Evolutionary conservation across 2,888 invertebrate genomes (phyloP), one percentile per base, ranked within the genome.

Genomic region (Vesta saturnalis): DNA sequence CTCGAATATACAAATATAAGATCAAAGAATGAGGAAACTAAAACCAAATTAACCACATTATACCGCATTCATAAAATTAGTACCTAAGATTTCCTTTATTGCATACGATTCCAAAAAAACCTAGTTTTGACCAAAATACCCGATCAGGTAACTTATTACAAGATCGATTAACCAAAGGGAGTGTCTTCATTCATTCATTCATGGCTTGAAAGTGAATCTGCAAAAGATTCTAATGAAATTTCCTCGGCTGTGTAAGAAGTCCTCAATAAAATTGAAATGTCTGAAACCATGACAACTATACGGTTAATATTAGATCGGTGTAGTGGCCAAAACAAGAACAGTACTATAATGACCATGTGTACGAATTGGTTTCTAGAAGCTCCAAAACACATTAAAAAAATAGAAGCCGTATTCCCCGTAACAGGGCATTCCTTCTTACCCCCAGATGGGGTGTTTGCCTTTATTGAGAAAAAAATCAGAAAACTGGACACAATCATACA

Each of bases 91-190:
- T 23, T 23, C 8, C 8, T 23, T 23, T 3, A 23, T 23, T 23
- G 23, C 23, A 23, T 23, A 23, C 23, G 23, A 23, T 23, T 23
- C 23, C 4, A 23, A 23, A 23, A 23, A 23, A 23, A 23, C 23
- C 23, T 23, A 23, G 23, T 23, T 23, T 18, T 52, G 15, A 12
- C 56, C n/a, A 30, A 67, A 43, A 60, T 69, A 58, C 15, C 39
- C 60, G 35, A 39, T 22, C 47, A 47, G 14, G 14, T 47, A 1
- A n/a, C 47, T 47, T 47, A 47, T 47, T 47, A 47, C 18, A 47
- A 47, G 3, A 8, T 1, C 5, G n/a, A 56, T 35, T 56, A 15
- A 30, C 30, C 4, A 56, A 56, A 35, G 30, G 30, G 0, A 56
- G 30, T 56, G 56, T 56, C 8, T n/a, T n/a, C n/a, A n/a, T 56